Base-by-base conservation (phyloP, 2,113 vertebrate genomes). In the Forbesichthys papilliferus region DNA sequence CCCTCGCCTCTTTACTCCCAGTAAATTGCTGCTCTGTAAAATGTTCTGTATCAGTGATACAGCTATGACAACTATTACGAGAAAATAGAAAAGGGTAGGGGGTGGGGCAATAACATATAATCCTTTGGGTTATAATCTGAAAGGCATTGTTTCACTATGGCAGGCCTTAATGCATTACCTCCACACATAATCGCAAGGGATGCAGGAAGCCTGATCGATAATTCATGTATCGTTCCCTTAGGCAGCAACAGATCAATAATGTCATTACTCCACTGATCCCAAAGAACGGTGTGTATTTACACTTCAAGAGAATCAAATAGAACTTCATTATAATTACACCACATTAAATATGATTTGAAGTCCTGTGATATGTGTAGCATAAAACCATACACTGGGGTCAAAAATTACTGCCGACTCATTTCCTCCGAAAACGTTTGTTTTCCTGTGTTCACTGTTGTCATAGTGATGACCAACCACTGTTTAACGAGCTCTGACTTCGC, bases 191-290 rank as follows among this genome's bases (percentile, higher is more conserved):
- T 74, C 61, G 66, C 0, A 0, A 73, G 81, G 75, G 9, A 14
- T 14, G 34, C 55, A 71, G 71, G 34, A 75, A 71, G 57, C 10
- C 74, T 48, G 18, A 80, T 87, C 61, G 74, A 85, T 85, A 80
- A 87, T 88, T 75, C 73, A 86, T 84, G 77, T 82, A 72, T 58
- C 65, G 51, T 78, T 78, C 77, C 80, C 79, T 79, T 68, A 66
- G 77, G 80, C 77, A 79, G 67, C 71, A 78, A 70, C 52, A 47
- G 81, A 84, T 86, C 48, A 79, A 87, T 83, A 83, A 59, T 61
- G 62, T 57, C 71, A 51, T 55, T 48, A 55, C 27, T 78, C 60
- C 52, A 64, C 64, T 80, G 64, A 74, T 77, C 55, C 60, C 0
- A 36, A 48, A 34, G 49, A 60, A 68, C 68, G 46, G 13, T 62